A percentile compares a stretch with the other conserved stretches of the same genome.
Evolutionary conservation across 2,797 vertebrate genomes (phyloP).

Genomic region (Clamator glandarius): DNA sequence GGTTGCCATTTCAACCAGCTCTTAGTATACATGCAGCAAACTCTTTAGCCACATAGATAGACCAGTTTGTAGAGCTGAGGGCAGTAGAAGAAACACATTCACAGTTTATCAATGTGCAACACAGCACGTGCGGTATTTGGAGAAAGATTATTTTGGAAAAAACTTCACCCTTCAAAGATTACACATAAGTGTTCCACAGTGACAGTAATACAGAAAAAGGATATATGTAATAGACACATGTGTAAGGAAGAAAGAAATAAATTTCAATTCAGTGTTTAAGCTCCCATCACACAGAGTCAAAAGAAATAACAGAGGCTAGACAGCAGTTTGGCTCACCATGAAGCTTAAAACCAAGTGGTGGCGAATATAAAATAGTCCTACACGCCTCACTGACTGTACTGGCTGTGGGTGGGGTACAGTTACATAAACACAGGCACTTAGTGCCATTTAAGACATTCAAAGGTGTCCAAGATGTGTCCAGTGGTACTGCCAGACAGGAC

Average conservation of each 20-base stretch:
- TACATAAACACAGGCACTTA: not conserved
- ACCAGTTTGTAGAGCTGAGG: not conserved
- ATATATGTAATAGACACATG: not conserved
- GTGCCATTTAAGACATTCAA: not conserved
- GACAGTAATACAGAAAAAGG: not conserved
- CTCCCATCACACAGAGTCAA: not conserved
- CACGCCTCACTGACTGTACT: not conserved
- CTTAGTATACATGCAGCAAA: not conserved
- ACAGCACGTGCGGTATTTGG: not conserved
- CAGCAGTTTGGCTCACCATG: not conserved
- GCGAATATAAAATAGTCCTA: not conserved
- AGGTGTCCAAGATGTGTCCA: not conserved
- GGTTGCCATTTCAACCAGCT: not conserved
- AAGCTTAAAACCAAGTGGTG: not conserved
- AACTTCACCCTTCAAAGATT: not conserved
- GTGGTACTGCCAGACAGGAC: not conserved
- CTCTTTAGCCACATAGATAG: not conserved
- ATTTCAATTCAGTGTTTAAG: not conserved
- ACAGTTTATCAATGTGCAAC: not conserved
- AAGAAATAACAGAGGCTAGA: not conserved
- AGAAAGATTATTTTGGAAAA: not conserved
- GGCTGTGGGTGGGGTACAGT: not conserved
- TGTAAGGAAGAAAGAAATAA: not conserved
- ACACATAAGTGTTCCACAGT: not conserved
- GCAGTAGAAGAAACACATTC: not conserved